phyloP scores from a whole-genome alignment of 2,113 vertebrate genomes.

The Heterotilapia buettikoferi region DNA sequence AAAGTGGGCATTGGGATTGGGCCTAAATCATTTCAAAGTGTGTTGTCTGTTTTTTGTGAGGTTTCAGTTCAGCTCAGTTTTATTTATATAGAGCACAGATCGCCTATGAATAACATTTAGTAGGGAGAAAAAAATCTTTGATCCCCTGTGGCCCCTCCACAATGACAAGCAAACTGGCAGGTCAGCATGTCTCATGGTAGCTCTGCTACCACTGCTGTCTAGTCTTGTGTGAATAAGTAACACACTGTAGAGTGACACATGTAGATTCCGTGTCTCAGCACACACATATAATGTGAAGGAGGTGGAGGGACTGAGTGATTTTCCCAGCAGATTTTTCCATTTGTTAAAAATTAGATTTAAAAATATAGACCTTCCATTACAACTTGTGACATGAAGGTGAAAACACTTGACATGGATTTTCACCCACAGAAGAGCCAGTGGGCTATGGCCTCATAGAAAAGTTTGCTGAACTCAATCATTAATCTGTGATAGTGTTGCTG shows the following conservation, averaged over 20 bases:
- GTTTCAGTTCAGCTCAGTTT: neutral
- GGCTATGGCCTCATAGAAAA: neutral
- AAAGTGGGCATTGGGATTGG: neutral
- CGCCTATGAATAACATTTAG: neutral
- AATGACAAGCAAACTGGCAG: neutral
- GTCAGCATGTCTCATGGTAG: neutral
- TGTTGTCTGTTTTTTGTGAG: neutral
- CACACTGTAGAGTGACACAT: neutral
- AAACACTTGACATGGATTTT: neutral
- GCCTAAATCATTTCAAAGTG: neutral
- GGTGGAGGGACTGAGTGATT: neutral
- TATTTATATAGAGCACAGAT: neutral
- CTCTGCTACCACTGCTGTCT: neutral
- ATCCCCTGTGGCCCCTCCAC: neutral
- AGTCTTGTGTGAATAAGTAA: neutral
- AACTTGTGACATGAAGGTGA: neutral
- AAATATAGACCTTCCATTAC: neutral
- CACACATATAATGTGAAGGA: neutral
- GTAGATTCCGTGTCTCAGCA: neutral
- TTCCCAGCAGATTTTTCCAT: neutral
- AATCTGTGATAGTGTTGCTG: neutral
- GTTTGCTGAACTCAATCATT: slow-evolving; percentile 8
- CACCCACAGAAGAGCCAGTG: neutral
- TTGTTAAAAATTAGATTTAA: neutral
- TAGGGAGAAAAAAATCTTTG: neutral